Conservation (phyloP, 1,140 invertebrate genomes). For the Lycorma delicatula region DNA sequence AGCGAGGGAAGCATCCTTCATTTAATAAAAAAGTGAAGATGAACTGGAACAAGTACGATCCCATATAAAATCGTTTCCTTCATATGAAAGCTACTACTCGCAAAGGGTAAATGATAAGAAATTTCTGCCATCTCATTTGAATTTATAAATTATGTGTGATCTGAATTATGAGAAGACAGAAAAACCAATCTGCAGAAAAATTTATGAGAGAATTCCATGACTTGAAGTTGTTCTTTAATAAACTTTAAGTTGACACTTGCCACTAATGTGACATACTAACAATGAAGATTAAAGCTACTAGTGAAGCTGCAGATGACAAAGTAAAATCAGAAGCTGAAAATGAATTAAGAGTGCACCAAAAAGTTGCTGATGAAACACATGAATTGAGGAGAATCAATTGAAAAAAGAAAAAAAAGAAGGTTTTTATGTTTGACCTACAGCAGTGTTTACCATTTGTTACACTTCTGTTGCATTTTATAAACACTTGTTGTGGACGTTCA, state of each 20-base stretch:
- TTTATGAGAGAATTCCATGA: constrained; percentile 13
- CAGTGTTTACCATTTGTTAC: constrained; percentile 30
- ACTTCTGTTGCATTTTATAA: constrained; percentile 34
- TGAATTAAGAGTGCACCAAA: constrained; percentile 8
- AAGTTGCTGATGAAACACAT: constrained; percentile 12
- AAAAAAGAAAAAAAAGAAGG: constrained; percentile 16
- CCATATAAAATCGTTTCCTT: background rate
- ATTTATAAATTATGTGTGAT: constrained; percentile 16
- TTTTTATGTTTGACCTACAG: constrained; percentile 33
- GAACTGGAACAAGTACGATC: background rate
- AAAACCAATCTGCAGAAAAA: background rate
- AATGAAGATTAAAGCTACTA: constrained; percentile 15
- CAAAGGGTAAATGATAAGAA: constrained; percentile 14
- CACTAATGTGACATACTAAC: constrained; percentile 20
- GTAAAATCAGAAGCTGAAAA: background rate
- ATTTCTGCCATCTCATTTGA: constrained; percentile 16
- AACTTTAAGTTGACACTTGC: constrained; percentile 19
- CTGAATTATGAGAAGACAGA: constrained; percentile 11
- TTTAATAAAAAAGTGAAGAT: background rate
- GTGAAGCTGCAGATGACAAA: background rate
- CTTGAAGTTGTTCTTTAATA: constrained; percentile 20
- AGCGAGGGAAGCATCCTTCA: background rate
- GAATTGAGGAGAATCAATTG: constrained; percentile 4
- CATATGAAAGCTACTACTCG: constrained; percentile 17
- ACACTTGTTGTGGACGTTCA: constrained; percentile 36